Conservation (phyloP, 2,888 invertebrate species). For the Acronicta psi region DNA sequence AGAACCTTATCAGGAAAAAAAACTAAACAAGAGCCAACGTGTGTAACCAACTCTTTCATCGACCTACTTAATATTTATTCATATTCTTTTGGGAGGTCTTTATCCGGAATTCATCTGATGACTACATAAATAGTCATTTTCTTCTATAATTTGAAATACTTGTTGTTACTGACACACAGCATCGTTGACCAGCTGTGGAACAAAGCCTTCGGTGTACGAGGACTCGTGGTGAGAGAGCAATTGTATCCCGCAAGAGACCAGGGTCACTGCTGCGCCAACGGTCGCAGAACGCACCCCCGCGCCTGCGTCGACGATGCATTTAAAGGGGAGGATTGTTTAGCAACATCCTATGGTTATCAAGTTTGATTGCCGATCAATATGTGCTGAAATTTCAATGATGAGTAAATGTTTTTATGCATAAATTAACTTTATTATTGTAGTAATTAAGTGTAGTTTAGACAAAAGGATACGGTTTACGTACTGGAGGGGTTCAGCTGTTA, state of each 20-base stretch:
- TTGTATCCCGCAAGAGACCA: conserved; percentile 15
- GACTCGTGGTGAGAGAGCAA: not conserved
- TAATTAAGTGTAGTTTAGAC: not conserved
- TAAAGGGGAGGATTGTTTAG: not conserved
- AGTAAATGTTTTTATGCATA: not conserved
- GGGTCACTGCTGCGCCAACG: conserved; percentile 10
- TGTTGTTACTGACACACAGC: conserved; percentile 50
- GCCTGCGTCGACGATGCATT: conserved; percentile 11
- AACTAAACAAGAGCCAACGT: no score
- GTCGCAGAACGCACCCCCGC: conserved; percentile 20
- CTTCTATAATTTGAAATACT: conserved; percentile 21
- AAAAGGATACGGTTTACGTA: no score
- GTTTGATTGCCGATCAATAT: not conserved
- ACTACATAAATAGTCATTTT: not conserved
- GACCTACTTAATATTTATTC: not conserved
- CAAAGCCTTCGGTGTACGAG: conserved; percentile 5
- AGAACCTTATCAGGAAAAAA: no score
- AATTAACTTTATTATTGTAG: not conserved
- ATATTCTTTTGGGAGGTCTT: not conserved
- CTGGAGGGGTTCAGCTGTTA: no score
- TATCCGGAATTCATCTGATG: not conserved
- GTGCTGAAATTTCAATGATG: not conserved
- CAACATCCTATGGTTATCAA: not conserved
- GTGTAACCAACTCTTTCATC: not conserved
- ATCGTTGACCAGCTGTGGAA: conserved; percentile 49